Percentiles rank a stretch among this genome's conserved stretches.
Evolutionary conservation across 2,797 vertebrate genomes (phyloP).

Genomic region (Leptodon cayanensis): DNA sequence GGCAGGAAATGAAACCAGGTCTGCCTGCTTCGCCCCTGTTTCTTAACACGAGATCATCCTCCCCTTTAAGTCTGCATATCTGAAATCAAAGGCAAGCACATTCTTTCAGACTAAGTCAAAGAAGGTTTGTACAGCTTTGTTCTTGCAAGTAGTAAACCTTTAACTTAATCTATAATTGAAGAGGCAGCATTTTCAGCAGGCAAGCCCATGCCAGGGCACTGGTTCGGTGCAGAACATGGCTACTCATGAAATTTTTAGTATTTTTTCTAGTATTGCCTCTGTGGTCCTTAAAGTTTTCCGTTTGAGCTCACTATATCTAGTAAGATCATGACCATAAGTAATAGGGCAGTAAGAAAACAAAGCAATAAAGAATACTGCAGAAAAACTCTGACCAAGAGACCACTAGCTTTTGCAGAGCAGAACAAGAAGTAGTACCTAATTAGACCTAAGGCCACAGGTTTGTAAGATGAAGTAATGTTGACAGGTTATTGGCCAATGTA

Average conservation of each 20-base stretch:
- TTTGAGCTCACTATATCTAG: not conserved
- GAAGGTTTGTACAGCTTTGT: not conserved
- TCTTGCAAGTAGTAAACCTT: not conserved
- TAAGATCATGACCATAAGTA: not conserved
- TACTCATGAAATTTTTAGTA: not conserved
- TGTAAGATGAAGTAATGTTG: not conserved
- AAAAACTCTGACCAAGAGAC: not conserved
- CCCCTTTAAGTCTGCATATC: not conserved
- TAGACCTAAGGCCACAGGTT: not conserved
- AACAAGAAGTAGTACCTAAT: not conserved
- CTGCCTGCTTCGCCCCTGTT: not conserved
- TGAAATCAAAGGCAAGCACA: not conserved
- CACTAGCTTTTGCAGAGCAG: not conserved
- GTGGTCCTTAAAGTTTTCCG: not conserved
- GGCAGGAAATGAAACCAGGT: not conserved
- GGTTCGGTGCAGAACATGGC: not conserved
- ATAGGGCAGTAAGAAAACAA: not conserved
- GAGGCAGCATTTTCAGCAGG: not conserved
- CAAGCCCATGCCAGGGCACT: not conserved
- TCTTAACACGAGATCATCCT: not conserved
- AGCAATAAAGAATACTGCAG: not conserved
- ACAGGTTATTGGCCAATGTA: not conserved
- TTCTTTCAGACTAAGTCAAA: not conserved
- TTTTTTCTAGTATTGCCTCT: not conserved
- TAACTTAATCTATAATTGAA: slow-evolving; percentile 13